Base-by-base conservation (phyloP, 2,113 vertebrate genomes). In the Oryctolagus cuniculus region DNA sequence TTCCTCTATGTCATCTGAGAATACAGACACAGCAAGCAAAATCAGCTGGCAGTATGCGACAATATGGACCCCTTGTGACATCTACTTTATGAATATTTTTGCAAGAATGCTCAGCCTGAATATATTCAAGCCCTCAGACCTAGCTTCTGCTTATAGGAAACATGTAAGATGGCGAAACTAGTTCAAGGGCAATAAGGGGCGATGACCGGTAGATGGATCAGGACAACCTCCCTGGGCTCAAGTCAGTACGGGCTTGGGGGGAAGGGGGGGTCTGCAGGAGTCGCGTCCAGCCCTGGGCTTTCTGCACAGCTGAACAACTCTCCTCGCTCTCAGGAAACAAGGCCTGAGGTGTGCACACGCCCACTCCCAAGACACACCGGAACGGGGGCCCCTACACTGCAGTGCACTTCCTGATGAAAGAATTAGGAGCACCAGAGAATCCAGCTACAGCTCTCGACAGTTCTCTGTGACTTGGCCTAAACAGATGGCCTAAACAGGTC, bases 1-100 rank as follows among this genome's bases (percentile, higher is more conserved):
- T 67, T 64, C 69, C 64, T 79, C 74, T 21, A 87, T 10, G 85
- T 38, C 84, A 94, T n/a, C 77, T 38, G 69, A 73, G 66, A 82
- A 79, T 53, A n/a, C 1, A 93, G 6, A n/a, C 44, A 85, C 10
- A 24, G 19, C 24, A 66, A 73, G 74, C 78, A 49, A 92, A 81
- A 58, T 13, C 34, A 10, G 15, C 58, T 36, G 44, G 44, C 44
- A 44, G 44, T 44, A 44, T 44, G 44, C 44, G 44, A 75, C 24
- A 34, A 75, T 2, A 27, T 2, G 12, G 31, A n/a, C 25, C 69
- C 53, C 34, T 6, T 6, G 0, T 16, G 13, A 34, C 73, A 70
- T 15, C 10, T n/a, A 17, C 49, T 5, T 67, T 29, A 81, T 6
- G 3, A 67, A 67, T 25, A 66, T 38, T 80, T 6, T 27, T 70